Evolutionary conservation across 2,797 vertebrate genomes (phyloP), one percentile per base, ranked within the genome.

Genomic region (Cossypha dichroa): DNA sequence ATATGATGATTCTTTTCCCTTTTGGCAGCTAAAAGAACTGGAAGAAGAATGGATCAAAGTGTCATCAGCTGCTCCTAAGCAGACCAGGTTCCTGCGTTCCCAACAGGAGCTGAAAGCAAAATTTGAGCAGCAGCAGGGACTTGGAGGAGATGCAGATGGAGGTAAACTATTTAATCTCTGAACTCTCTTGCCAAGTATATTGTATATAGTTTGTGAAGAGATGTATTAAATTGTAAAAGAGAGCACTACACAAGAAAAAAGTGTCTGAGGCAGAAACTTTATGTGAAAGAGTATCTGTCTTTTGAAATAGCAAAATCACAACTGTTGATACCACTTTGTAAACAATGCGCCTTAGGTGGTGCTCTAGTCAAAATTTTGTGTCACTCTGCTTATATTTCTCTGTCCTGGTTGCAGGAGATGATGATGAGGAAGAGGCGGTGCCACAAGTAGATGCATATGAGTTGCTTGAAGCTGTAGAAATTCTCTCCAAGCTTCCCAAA

Each of bases 11-110:
- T 85, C 19, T 80, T 85, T 52, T 69, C 31, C 23, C 49, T 80
- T 64, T 72, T 96, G 95, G 3, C 86, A 99, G 99, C 97, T 99
- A 72, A 99, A 99, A 97, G 99, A 99, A 72, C 96, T 99, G 78
- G 99, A 99, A 97, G 99, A 99, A 96, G 99, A 99, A 95, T 99
- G 99, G 99, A 98, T 98, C 64, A 99, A 99, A 98, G 94, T 99
- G 58, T 98, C 99, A 28, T 92, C 98, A 7, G 91, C 98, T 46
- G 98, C 98, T 88, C 98, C 99, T 56, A 99, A 98, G 92, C 99
- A 99, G 97, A 98, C 69, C 62, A 96, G 99, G n/a, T 99, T 99
- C 96, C 96, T 99, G 75, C 99, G 99, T 82, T 99, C 99, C 20
- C 99, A 99, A 69, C 99, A 99, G 97, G 99, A 99, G 91, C 97